Evolutionary conservation across 2,888 invertebrate species (phyloP), one percentile per base, ranked within the genome.

Genomic region (Pyrochroa serraticornis): DNA sequence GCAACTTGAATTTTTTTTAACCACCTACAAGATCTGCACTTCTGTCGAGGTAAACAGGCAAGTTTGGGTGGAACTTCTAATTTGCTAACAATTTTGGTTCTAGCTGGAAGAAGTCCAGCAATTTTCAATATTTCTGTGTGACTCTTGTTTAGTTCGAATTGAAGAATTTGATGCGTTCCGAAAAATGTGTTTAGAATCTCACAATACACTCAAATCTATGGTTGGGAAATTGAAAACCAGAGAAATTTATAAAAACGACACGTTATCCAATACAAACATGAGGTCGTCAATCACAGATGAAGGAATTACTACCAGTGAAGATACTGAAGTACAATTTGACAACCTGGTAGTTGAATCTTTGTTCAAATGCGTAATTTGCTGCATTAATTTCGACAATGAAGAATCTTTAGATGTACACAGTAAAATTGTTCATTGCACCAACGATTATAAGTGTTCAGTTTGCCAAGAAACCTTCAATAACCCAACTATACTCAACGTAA

Each of bases 401-500:
- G 7, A 14, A 9, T 8, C 34, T 32, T 22, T 50, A 9, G 7
- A 22, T 7, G 10, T 7, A 22, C 50, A 50, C n/a, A 42, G 42
- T 5, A 10, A 35, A 2, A 1, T 22, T 30, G 14, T 32, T 10
- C 50, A 50, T 33, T 31, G 30, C 7, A 50, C 50, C 8, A 43
- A 43, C 9, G 50, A 50, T 34, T 50, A 50, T 34, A 50, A 35
- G 7, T 50, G 50, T 35, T 13, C 34, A 7, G 8, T 30, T 33
- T 50, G 50, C 35, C 14, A 33, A n/a, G 35, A 43, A 34, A 9
- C 33, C 5, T 50, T 50, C 30, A 42, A 12, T 9, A 35, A 42
- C 34, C 50, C 50, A 22, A 30, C 14, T 33, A 12, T 42, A 32
- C 34, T 50, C 8, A 50, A 7, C n/a, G 50, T 50, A 34, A 50